These are phyloP conservation scores for Collichthys lucidus DNA, from an alignment of 2,113 vertebrate genomes.

Conservation along the genomic window DNA sequence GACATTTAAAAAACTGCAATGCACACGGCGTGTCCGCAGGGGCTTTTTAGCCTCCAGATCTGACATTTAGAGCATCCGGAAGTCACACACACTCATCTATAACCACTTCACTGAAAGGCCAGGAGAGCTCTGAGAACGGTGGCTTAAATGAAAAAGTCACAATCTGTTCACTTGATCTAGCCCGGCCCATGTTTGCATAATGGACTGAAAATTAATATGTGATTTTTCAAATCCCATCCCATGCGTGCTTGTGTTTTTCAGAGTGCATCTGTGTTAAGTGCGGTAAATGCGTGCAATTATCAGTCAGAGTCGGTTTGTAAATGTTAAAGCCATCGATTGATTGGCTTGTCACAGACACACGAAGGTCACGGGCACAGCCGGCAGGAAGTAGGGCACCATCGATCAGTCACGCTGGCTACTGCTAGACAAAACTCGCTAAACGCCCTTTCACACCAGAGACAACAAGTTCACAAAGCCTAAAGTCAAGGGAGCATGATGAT, in stretches of 20 bases:
- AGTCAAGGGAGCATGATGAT: neutral
- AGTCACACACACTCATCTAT: slow-evolving; percentile 35
- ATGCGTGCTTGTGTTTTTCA: slow-evolving; percentile 1
- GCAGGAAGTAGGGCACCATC: slow-evolving; percentile 71
- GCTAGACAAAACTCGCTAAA: slow-evolving; percentile 33
- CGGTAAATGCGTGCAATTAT: neutral
- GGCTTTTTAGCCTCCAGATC: slow-evolving; percentile 63
- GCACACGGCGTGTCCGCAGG: slow-evolving; percentile 26
- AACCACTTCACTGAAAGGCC: slow-evolving; percentile 52
- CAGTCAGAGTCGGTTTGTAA: slow-evolving; percentile 23
- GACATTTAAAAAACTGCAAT: slow-evolving; percentile 63
- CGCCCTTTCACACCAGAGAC: slow-evolving; percentile 10
- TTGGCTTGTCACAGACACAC: slow-evolving; percentile 51
- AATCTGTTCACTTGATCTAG: slow-evolving; percentile 31
- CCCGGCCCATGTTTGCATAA: slow-evolving; percentile 13
- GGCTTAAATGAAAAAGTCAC: slow-evolving; percentile 6
- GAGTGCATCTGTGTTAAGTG: neutral
- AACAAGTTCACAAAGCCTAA: slow-evolving; percentile 5
- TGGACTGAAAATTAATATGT: neutral
- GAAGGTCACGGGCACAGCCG: slow-evolving; percentile 74
- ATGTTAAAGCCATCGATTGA: slow-evolving; percentile 59
- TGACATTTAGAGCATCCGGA: slow-evolving; percentile 74
- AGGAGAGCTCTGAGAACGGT: slow-evolving; percentile 25
- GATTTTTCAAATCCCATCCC: neutral
- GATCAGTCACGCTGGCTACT: slow-evolving; percentile 53